phyloP scores from a whole-genome alignment of 2,113 vertebrate genomes.

The Centropristis striata region DNA sequence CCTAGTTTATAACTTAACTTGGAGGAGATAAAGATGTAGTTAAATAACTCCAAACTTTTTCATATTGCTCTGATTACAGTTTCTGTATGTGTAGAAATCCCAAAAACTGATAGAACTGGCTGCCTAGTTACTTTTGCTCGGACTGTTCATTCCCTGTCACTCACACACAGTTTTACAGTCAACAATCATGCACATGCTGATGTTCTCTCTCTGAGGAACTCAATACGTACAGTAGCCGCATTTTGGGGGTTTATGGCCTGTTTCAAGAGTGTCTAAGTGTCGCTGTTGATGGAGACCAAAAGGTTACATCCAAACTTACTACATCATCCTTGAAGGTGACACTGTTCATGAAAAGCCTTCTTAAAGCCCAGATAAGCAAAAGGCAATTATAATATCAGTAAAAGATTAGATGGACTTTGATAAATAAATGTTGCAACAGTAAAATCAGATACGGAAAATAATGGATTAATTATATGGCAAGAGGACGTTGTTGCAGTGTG shows the following conservation, averaged over 20 bases:
- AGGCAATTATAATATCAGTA: slow-evolving; percentile 28
- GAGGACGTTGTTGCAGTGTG: not conserved
- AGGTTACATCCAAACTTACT: not conserved
- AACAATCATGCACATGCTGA: not conserved
- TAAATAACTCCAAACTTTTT: not conserved
- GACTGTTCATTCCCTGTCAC: too few relatives aligned
- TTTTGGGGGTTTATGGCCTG: not conserved
- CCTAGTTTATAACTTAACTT: too few relatives aligned
- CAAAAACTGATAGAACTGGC: too few relatives aligned
- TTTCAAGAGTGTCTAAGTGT: not conserved
- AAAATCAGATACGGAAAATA: not conserved
- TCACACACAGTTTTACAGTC: not conserved
- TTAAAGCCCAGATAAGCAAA: slow-evolving; percentile 28
- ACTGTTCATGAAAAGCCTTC: not conserved
- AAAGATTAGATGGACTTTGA: slow-evolving; percentile 44
- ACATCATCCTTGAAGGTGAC: slow-evolving; percentile 14
- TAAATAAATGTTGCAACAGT: not conserved
- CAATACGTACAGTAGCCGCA: not conserved
- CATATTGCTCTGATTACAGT: not conserved
- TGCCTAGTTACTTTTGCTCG: too few relatives aligned
- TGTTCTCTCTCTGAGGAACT: not conserved
- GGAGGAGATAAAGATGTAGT: too few relatives aligned
- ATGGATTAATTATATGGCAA: not conserved
- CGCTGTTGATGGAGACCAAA: not conserved
- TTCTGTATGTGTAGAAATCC: not conserved